These are phyloP conservation scores for Nemurella pictetii DNA, from an alignment of 2,888 invertebrate species.

Conservation along the genomic window DNA sequence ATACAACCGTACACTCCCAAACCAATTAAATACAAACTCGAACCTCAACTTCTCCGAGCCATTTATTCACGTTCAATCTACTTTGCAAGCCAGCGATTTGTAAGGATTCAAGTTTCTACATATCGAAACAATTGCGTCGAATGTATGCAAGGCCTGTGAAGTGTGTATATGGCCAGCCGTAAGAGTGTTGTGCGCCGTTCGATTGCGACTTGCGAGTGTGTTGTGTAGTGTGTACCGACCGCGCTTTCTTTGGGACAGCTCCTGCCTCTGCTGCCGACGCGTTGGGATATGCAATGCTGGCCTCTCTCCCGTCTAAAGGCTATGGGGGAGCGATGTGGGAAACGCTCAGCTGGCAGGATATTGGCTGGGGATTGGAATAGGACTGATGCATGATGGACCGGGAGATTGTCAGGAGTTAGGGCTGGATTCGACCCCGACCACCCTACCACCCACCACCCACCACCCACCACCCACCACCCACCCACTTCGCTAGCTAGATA, in stretches of 20 bases:
- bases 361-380: conserved; percentile 33
- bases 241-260: too few species aligned
- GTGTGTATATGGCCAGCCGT: background rate
- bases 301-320: background rate
- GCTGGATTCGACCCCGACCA: background rate
- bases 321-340: conserved; percentile 16
- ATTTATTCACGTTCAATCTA: conserved; percentile 29
- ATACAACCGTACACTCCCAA: conserved; percentile 22
- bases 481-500: background rate
- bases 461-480: background rate
- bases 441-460: background rate
- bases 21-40: conserved; percentile 31
- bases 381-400: conserved; percentile 33
- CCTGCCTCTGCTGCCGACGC: background rate
- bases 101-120: conserved; percentile 23
- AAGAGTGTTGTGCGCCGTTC: background rate
- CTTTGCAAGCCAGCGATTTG: conserved; percentile 20
- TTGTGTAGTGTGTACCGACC: background rate
- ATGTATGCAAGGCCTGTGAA: background rate
- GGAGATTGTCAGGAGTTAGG: conserved; percentile 25
- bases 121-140: conserved; percentile 6
- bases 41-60: conserved; percentile 25
- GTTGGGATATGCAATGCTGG: too few species aligned
- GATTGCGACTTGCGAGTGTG: background rate
- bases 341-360: conserved; percentile 30